Conservation (phyloP, 2,113 vertebrate species). For the Oenanthe melanoleuca region DNA sequence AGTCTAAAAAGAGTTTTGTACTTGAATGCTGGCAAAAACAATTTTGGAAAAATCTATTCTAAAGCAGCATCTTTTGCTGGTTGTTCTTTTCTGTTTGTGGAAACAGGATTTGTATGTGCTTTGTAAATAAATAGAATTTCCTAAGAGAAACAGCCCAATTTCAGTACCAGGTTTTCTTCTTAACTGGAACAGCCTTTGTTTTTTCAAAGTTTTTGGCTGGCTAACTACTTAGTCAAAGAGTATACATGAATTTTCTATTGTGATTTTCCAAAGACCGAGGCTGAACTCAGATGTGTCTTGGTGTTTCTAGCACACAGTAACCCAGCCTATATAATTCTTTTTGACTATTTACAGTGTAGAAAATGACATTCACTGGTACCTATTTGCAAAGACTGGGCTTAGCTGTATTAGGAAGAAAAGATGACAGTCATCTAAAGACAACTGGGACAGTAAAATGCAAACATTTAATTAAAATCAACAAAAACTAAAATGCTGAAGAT, state of each 20-base stretch:
- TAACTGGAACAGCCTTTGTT: not conserved
- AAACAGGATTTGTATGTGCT: conserved; percentile 24
- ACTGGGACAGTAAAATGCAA: not conserved
- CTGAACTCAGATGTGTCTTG: not conserved
- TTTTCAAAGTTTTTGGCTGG: not conserved
- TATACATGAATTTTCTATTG: not conserved
- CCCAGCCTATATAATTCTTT: not conserved
- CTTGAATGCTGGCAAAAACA: not conserved
- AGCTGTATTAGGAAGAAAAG: not conserved
- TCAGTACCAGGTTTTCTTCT: not conserved
- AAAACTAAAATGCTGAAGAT: not conserved
- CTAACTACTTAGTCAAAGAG: not conserved
- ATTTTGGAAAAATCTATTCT: not conserved
- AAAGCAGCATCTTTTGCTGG: not conserved
- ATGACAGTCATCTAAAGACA: not conserved
- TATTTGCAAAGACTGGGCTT: not conserved
- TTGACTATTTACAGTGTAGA: not conserved
- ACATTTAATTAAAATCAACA: not conserved
- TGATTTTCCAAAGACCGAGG: not conserved
- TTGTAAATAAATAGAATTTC: conserved; percentile 37
- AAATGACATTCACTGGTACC: not conserved
- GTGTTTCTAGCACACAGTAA: not conserved
- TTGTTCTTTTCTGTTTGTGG: conserved; percentile 28
- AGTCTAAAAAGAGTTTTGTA: not conserved
- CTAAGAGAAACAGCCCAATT: not conserved